phyloP scores from a whole-genome alignment of 1,140 invertebrate genomes.

The Megalopta genalis region DNA sequence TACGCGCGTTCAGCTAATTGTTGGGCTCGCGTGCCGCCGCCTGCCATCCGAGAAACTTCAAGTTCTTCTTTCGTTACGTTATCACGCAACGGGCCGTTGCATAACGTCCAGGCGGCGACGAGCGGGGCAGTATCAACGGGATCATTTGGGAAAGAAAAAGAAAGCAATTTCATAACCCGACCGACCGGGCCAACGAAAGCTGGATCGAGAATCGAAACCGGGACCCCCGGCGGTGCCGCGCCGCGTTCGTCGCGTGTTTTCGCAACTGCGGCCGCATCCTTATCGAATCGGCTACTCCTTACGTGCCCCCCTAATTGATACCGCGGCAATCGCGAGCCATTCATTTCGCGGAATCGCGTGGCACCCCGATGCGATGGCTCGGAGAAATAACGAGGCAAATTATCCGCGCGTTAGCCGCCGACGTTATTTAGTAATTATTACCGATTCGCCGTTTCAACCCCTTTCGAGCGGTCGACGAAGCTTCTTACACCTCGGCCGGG shows the following conservation, averaged over 20 bases:
- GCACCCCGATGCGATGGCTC: not conserved
- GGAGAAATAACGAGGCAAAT: not conserved
- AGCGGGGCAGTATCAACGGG: conserved; percentile 2
- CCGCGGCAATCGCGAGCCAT: not conserved
- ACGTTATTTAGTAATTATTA: too few relatives aligned
- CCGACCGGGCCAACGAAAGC: not conserved
- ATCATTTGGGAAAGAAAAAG: conserved; percentile 1
- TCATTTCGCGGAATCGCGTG: not conserved
- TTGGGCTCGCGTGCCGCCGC: conserved; percentile 28
- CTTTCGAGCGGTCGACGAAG: too few relatives aligned
- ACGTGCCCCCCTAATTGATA: not conserved
- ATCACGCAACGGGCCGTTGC: conserved; percentile 45
- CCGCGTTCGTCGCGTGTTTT: not conserved
- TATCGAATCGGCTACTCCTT: conserved; percentile 2
- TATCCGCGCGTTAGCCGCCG: too few relatives aligned
- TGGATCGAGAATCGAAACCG: too few relatives aligned
- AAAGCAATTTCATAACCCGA: not conserved
- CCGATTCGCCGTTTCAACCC: too few relatives aligned
- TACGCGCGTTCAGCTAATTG: conserved; percentile 31
- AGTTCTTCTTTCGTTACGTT: conserved; percentile 22
- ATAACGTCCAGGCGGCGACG: conserved; percentile 4
- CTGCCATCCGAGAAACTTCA: conserved; percentile 12
- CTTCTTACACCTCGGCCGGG: too few relatives aligned
- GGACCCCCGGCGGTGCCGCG: too few relatives aligned
- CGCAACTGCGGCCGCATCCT: not conserved